A percentile compares a stretch with the other conserved stretches of the same genome.
Evolutionary conservation across 1,140 invertebrate genomes (phyloP).

Genomic region (Hetaerina americana): DNA sequence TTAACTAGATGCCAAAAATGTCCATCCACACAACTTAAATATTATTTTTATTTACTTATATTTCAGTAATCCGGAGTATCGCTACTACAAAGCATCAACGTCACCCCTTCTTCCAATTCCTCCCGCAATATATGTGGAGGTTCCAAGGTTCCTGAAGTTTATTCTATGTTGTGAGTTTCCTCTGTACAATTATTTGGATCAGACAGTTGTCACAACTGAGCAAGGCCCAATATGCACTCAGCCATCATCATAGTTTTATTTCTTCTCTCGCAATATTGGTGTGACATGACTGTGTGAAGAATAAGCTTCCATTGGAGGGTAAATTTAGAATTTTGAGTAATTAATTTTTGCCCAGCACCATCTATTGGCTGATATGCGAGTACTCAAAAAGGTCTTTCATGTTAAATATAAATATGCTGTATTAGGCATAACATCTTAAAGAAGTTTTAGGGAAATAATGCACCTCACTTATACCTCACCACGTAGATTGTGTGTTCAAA

Average conservation of each 20-base stretch:
- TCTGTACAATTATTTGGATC: constrained; percentile 58
- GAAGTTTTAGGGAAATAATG: too few relatives aligned
- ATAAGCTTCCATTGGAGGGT: too few relatives aligned
- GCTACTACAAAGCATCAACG: constrained; percentile 71
- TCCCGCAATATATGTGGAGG: constrained; percentile 65
- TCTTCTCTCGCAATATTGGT: not conserved
- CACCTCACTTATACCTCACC: too few relatives aligned
- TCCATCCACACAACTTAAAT: not conserved
- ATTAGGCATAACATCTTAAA: too few relatives aligned
- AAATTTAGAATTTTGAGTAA: too few relatives aligned
- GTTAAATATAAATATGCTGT: too few relatives aligned
- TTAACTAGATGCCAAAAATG: constrained; percentile 1
- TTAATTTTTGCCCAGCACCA: too few relatives aligned
- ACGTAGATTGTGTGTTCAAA: too few relatives aligned
- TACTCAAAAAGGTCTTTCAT: too few relatives aligned
- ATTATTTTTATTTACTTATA: constrained; percentile 9
- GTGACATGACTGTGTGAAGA: not conserved
- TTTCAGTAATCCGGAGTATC: constrained; percentile 63
- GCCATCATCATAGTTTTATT: not conserved
- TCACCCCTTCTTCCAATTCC: constrained; percentile 79
- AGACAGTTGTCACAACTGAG: not conserved
- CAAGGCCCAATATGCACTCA: not conserved
- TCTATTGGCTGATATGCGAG: too few relatives aligned
- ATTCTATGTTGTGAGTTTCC: constrained; percentile 77
- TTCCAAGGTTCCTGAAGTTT: constrained; percentile 68